Evolutionary conservation across 2,888 invertebrate genomes (phyloP), one percentile per base, ranked within the genome.

Genomic region (Seladonia tumulorum): DNA sequence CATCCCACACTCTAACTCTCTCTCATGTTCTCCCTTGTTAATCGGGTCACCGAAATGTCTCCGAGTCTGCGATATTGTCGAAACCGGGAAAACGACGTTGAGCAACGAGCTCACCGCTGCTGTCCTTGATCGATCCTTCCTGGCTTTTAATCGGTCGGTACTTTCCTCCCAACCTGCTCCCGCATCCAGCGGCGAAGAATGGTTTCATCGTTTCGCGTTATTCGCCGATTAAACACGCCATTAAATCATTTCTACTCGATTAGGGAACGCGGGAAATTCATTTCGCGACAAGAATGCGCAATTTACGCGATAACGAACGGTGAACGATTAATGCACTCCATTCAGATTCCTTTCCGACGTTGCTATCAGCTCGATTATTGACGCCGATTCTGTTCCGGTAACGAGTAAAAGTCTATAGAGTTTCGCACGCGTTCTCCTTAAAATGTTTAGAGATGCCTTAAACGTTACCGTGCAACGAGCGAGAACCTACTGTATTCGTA

Each of bases 181-280:
- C 63, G 66, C 75, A n/a, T 60, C 45, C 71, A 70, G 80, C 79
- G 74, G 77, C 81, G 82, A 83, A 85, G 88, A 88, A 86, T 80
- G 76, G 81, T 82, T 86, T 86, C 80, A 86, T 91, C 90, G 82
- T 45, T 10, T 71, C 75, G 35, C 83, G 81, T 84, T 86, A 83
- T 86, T 88, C 89, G 82, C 39, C 90, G 88, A 91, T 91, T 91
- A 89, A 90, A 90, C 85, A 85, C 82, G 81, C 86, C 86, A 84
- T 91, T 90, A 88, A 90, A 91, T 91, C 90, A 91, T 81, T 91
- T 90, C 91, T 87, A 82, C 87, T 88, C 91, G 90, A 90, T 91
- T 90, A 88, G 87, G 81, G 83, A 89, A 76, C 88, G 86, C 86
- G 87, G 85, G 85, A 90, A 91, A 91, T 91, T 89, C 88, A 87